A percentile compares a stretch with the other conserved stretches of the same genome.
Evolutionary conservation across 2,888 invertebrate genomes (phyloP).

Genomic region (Bursaphelenchus okinawaensis): DNA sequence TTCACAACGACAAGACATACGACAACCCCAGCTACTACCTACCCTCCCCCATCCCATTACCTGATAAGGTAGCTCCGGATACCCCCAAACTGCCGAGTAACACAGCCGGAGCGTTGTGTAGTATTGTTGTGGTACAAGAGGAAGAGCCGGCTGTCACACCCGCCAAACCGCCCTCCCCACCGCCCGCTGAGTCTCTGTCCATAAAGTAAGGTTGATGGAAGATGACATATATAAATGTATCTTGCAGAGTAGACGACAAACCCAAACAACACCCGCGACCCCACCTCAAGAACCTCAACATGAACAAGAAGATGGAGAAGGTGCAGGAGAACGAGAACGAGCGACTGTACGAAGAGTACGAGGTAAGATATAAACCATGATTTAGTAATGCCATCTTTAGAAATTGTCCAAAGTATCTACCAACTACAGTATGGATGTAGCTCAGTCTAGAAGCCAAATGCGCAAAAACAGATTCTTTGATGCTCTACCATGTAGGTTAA

Average conservation of each 20-base stretch:
- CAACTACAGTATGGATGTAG: conserved; percentile 12
- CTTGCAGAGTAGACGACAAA: neutral
- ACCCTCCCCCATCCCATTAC: neutral
- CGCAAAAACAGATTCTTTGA: conserved; percentile 35
- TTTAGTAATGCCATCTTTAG: conserved; percentile 15
- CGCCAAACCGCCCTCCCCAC: neutral
- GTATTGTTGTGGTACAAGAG: conserved; percentile 1
- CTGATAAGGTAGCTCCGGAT: neutral
- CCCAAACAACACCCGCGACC: neutral
- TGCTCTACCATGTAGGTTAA: conserved; percentile 33
- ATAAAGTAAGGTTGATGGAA: neutral
- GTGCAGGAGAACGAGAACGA: conserved; percentile 32
- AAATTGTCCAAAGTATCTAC: conserved; percentile 11
- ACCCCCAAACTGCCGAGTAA: neutral
- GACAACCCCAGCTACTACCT: neutral
- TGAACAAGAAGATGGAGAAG: conserved; percentile 20
- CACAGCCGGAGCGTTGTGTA: neutral
- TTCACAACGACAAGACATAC: conserved; percentile 1
- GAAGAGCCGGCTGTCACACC: neutral
- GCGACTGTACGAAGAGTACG: conserved; percentile 29
- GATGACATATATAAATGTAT: neutral
- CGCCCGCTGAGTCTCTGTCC: neutral
- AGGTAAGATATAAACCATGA: conserved; percentile 12
- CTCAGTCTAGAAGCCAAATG: conserved; percentile 27
- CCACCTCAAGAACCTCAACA: neutral